These are phyloP conservation scores for Takifugu flavidus DNA, from an alignment of 2,113 vertebrate species.

Conservation along the genomic window DNA sequence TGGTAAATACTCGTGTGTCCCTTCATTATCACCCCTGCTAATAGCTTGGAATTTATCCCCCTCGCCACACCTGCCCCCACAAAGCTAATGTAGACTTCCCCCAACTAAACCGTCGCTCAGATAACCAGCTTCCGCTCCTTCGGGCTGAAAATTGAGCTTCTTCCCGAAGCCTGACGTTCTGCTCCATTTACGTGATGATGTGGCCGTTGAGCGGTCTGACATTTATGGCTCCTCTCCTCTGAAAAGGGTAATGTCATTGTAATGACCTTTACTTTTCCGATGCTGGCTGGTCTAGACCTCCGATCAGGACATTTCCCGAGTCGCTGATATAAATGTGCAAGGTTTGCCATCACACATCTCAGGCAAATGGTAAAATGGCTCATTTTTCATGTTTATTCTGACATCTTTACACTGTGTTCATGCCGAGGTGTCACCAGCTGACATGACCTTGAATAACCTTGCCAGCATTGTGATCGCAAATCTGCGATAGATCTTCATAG, in stretches of 20 bases:
- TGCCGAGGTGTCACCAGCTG: constrained; percentile 20
- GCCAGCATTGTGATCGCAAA: constrained; percentile 24
- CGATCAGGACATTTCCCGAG: constrained; percentile 33
- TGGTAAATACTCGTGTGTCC: too few species aligned
- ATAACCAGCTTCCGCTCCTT: too few species aligned
- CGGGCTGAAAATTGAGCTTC: constrained; percentile 8
- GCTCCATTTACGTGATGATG: constrained; percentile 44
- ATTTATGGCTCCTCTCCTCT: constrained; percentile 52
- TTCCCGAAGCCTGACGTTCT: constrained; percentile 21
- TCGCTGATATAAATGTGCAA: constrained; percentile 26
- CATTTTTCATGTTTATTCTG: too few species aligned
- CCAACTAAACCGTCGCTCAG: too few species aligned
- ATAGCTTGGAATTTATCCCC: too few species aligned
- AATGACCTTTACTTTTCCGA: constrained; percentile 71
- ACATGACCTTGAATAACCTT: constrained; percentile 71
- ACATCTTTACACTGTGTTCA: not conserved
- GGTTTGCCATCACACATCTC: constrained; percentile 20
- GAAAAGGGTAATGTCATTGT: constrained; percentile 74
- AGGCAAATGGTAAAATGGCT: constrained; percentile 4
- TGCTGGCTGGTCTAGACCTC: constrained; percentile 31
- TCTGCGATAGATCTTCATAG: constrained; percentile 18
- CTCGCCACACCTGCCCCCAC: too few species aligned
- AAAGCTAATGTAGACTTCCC: too few species aligned
- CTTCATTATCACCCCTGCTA: too few species aligned
- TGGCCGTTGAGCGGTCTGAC: constrained; percentile 47